Evolutionary conservation across 2,797 vertebrate species (phyloP), one percentile per base, ranked within the genome.

Genomic region (Lophura swinhoii): DNA sequence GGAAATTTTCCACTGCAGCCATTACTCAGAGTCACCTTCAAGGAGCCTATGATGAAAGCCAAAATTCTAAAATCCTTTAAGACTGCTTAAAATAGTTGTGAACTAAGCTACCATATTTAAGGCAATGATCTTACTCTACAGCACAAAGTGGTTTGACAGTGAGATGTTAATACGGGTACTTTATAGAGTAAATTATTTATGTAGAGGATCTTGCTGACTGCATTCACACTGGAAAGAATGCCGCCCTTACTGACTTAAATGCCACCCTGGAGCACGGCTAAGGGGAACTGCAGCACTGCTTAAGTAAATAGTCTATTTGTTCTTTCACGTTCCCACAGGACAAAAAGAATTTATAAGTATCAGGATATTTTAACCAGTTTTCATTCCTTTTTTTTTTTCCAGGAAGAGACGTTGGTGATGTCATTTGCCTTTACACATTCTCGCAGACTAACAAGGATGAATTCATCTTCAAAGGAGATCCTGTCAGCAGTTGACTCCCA

Each of bases 181-280:
- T 91, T 39, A 77, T 10, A 80, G 60, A 95, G 48, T 59, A 92
- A 94, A 94, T 92, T 95, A 94, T 93, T 96, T 93, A 95, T 85
- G 80, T 16, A 85, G 39, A 44, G 13, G 88, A 62, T 60, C 88
- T 89, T 71, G 35, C 84, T 94, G 83, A n/a, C 62, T 75, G 83
- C 66, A 94, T 96, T 96, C 59, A 73, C 51, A 39, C 35, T 66
- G 58, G 75, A 92, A 96, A 93, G 81, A 96, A 96, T 80, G 72
- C 12, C 44, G 43, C 53, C 53, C 79, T 95, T 86, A 69, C 64
- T 80, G 46, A 87, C 87, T 73, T 94, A 93, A 96, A 87, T 93
- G 72, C 71, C 51, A 93, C 64, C 86, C 90, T 93, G 68, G 37
- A 95, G 35, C 83, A 79, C 49, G 64, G 51, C 51, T 58, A 88